These are phyloP conservation scores for Tachuris rubrigastra DNA, from an alignment of 2,113 vertebrate species.

Conservation along the genomic window DNA sequence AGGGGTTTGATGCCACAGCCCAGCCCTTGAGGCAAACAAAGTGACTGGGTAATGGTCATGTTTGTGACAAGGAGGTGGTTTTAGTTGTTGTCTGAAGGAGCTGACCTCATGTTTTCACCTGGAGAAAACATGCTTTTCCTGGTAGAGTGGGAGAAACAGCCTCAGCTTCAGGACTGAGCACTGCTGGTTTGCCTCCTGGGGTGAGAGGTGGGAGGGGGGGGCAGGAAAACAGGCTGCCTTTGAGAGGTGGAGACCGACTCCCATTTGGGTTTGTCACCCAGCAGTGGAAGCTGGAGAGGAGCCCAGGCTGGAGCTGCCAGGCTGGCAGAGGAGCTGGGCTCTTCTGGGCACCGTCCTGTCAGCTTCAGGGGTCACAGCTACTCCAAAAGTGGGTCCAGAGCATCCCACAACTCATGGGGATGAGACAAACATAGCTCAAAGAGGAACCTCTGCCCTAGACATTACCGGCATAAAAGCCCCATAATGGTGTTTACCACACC, in stretches of 20 bases:
- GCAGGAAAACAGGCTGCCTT: slow-evolving; percentile 21
- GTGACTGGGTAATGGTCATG: neutral
- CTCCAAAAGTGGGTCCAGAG: neutral
- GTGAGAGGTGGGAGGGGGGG: neutral
- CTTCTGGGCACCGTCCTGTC: neutral
- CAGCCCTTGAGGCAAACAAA: neutral
- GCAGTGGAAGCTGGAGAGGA: slow-evolving; percentile 3
- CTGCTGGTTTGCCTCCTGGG: neutral
- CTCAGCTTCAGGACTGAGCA: neutral
- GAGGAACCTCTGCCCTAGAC: neutral
- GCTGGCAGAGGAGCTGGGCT: neutral
- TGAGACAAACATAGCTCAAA: neutral
- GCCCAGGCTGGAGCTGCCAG: neutral
- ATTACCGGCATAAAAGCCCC: neutral
- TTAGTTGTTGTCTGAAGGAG: neutral
- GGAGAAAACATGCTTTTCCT: slow-evolving; percentile 14
- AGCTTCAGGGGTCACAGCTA: neutral
- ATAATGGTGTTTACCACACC: slow-evolving; percentile 35
- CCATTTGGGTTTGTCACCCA: slow-evolving; percentile 8
- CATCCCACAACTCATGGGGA: neutral
- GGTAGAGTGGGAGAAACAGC: neutral
- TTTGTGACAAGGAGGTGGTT: neutral
- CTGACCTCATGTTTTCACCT: slow-evolving; percentile 57
- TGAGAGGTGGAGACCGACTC: neutral
- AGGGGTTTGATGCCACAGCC: neutral